Percentiles rank a stretch among this genome's conserved stretches.
phyloP scores from a whole-genome alignment of 2,113 vertebrate genomes.

The Macrotus californicus region DNA sequence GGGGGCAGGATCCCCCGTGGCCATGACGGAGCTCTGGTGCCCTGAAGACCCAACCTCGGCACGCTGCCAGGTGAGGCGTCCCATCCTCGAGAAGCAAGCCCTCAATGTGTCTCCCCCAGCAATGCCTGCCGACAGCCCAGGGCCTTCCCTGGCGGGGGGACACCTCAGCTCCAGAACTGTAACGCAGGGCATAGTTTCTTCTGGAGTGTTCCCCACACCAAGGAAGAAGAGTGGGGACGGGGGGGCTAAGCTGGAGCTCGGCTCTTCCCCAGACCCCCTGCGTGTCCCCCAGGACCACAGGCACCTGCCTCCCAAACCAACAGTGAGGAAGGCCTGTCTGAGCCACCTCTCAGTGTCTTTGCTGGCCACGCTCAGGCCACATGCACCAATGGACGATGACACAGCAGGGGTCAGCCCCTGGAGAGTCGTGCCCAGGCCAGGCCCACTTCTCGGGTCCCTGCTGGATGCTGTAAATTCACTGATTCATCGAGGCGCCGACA shows the following conservation, averaged over 20 bases:
- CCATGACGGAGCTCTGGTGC: not conserved
- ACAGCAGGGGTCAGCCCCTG: rapidly evolving
- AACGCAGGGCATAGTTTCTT: not conserved
- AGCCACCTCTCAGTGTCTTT: rapidly evolving
- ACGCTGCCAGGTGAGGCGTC: rapidly evolving
- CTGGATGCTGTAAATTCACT: rapidly evolving
- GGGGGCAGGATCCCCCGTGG: too few species aligned
- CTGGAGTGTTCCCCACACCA: rapidly evolving
- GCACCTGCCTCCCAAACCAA: rapidly evolving
- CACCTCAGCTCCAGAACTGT: rapidly evolving
- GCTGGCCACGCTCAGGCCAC: rapidly evolving
- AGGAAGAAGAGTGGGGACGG: not conserved
- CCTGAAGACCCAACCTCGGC: rapidly evolving
- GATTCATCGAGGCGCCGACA: rapidly evolving
- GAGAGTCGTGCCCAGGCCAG: not conserved
- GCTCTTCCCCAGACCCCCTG: rapidly evolving
- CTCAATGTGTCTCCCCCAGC: rapidly evolving
- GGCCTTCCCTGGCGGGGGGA: not conserved
- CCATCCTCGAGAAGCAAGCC: not conserved
- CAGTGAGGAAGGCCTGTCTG: not conserved
- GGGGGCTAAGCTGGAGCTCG: not conserved
- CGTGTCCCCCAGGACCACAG: not conserved
- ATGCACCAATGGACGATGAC: rapidly evolving
- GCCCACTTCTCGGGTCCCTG: not conserved
- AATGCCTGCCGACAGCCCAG: too few species aligned